Conservation (phyloP, 2,888 invertebrate species). For the Exocentrus adspersus region DNA sequence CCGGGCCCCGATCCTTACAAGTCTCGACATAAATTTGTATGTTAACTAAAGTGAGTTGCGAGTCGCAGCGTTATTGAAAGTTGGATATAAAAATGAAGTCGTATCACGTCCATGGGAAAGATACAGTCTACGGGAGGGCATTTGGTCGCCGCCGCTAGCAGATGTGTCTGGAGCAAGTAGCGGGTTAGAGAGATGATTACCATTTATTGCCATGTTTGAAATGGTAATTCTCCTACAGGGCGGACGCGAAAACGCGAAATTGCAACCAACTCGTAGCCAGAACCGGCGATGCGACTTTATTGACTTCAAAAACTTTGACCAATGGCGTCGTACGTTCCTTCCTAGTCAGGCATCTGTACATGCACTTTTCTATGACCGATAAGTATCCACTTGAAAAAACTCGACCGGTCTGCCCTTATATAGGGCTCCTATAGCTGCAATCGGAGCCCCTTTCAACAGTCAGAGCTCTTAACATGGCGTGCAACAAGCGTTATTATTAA, state of each 20-base stretch:
- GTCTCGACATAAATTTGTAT: conserved; percentile 32
- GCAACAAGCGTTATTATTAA: conserved; percentile 39
- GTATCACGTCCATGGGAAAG: conserved; percentile 11
- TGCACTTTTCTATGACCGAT: neutral
- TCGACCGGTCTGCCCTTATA: conserved; percentile 40
- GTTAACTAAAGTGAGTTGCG: conserved; percentile 20
- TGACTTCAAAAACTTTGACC: too few species aligned
- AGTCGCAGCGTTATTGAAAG: conserved; percentile 10
- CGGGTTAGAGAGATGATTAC: too few species aligned
- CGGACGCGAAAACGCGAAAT: too few species aligned
- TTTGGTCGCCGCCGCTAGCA: too few species aligned
- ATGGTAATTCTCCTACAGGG: too few species aligned
- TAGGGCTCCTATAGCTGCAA: conserved; percentile 40
- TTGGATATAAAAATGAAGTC: conserved; percentile 16
- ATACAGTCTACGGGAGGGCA: neutral
- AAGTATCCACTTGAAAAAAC: conserved; percentile 30
- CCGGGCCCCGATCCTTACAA: conserved; percentile 21
- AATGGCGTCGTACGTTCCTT: too few species aligned
- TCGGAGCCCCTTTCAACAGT: conserved; percentile 44
- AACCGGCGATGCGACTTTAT: too few species aligned
- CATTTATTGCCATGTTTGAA: too few species aligned
- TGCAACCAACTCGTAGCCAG: too few species aligned
- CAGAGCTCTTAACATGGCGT: conserved; percentile 39
- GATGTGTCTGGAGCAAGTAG: too few species aligned
- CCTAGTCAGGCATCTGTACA: too few species aligned